Conservation (phyloP, 2,797 vertebrate genomes). For the Artibeus lituratus region DNA sequence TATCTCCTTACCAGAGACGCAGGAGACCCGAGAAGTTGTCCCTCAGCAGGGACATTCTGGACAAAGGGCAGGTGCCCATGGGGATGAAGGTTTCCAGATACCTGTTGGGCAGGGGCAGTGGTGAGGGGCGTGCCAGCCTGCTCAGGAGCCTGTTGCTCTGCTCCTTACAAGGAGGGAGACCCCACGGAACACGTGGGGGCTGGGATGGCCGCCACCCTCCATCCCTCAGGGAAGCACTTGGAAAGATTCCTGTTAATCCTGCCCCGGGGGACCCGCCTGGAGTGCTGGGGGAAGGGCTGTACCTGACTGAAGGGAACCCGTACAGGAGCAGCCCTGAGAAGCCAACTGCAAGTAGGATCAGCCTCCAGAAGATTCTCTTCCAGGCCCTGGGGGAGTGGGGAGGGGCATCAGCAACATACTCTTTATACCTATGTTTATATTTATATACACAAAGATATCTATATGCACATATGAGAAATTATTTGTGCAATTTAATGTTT, state of each 20-base stretch:
- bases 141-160: background rate
- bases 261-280: background rate
- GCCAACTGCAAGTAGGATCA: background rate
- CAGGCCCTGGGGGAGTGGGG: conserved; percentile 18
- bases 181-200: background rate
- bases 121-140: background rate
- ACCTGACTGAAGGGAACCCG: conserved; percentile 2
- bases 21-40: conserved; percentile 59
- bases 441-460: background rate
- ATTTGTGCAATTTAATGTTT: background rate
- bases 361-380: conserved; percentile 39
- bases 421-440: background rate
- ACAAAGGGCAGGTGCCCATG: conserved; percentile 48
- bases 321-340: conserved; percentile 20
- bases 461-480: background rate
- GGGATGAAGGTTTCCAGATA: conserved; percentile 43
- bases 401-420: background rate
- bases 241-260: background rate
- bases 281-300: background rate
- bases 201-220: background rate
- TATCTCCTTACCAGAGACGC: conserved; percentile 44
- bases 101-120: conserved; percentile 9
- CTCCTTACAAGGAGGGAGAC: background rate
- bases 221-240: background rate
- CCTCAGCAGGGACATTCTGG: background rate